Evolutionary conservation across 1,140 invertebrate genomes (phyloP).

Genomic region (Ladona fulva): DNA sequence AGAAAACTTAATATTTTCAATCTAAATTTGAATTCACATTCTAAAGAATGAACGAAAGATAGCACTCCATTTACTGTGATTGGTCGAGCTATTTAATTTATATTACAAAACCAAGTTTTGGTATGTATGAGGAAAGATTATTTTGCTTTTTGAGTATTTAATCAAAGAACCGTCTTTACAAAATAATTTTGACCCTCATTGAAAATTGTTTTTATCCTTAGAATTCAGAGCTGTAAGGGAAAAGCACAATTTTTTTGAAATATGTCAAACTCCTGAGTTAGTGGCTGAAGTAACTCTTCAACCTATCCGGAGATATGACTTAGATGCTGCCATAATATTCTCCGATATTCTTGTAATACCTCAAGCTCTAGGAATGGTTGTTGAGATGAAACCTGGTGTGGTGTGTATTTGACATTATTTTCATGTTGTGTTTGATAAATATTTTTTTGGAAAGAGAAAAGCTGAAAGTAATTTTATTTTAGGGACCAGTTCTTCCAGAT

Average conservation of each 20-base stretch:
- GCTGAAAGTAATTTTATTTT: constrained; percentile 30
- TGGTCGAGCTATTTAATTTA: no score
- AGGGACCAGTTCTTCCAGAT: constrained; percentile 86
- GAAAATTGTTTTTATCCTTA: constrained; percentile 27
- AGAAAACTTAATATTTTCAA: no score
- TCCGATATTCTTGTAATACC: constrained; percentile 96
- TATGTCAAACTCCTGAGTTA: constrained; percentile 79
- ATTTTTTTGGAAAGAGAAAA: constrained; percentile 13
- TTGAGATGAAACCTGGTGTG: constrained; percentile 83
- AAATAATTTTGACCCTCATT: no score
- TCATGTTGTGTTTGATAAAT: constrained; percentile 17
- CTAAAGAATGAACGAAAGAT: no score
- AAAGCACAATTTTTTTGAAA: constrained; percentile 84
- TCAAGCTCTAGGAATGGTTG: constrained; percentile 85
- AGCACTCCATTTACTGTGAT: no score
- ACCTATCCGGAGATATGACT: constrained; percentile 74
- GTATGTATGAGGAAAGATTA: no score
- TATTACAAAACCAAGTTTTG: no score
- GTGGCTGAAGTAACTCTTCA: constrained; percentile 91
- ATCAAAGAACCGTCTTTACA: no score
- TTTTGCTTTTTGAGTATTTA: no score
- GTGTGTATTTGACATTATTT: constrained; percentile 39
- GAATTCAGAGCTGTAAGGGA: constrained; percentile 73
- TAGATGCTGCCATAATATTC: constrained; percentile 97
- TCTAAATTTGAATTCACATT: no score